Evolutionary conservation across 2,888 invertebrate species (phyloP).

Genomic region (Antitype chi): DNA sequence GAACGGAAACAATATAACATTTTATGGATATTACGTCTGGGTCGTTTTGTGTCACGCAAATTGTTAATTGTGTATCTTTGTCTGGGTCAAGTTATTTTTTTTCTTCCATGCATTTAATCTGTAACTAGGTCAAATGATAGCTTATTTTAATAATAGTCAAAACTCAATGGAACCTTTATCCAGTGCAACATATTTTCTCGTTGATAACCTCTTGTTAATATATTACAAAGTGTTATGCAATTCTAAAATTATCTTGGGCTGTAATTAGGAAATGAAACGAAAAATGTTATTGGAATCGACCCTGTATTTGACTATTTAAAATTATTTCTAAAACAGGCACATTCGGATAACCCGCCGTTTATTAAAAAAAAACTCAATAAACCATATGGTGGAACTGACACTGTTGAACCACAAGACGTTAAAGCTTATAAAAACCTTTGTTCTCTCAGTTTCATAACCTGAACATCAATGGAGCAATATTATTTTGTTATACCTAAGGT

Average conservation of each 20-base stretch:
- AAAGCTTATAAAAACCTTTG: slow-evolving; percentile 6
- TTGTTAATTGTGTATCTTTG: neutral
- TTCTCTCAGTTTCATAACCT: slow-evolving; percentile 20
- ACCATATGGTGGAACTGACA: slow-evolving; percentile 6
- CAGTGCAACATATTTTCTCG: neutral
- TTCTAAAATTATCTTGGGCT: no score
- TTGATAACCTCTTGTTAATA: neutral
- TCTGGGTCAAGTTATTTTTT: neutral
- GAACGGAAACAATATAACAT: neutral
- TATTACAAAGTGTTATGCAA: no score
- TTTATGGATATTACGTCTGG: neutral
- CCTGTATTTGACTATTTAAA: no score
- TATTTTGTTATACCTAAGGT: slow-evolving; percentile 38
- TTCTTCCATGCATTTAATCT: neutral
- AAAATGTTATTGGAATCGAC: no score
- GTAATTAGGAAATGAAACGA: no score
- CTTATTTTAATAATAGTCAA: neutral
- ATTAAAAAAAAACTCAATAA: neutral
- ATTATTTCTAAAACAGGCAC: no score
- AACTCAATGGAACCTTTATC: neutral
- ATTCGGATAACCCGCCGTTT: no score
- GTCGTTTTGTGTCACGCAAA: neutral
- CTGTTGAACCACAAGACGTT: neutral
- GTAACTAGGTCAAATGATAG: neutral
- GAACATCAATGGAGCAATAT: slow-evolving; percentile 21